Conservation (phyloP, 2,113 vertebrate species). For the Miniopterus natalensis region DNA sequence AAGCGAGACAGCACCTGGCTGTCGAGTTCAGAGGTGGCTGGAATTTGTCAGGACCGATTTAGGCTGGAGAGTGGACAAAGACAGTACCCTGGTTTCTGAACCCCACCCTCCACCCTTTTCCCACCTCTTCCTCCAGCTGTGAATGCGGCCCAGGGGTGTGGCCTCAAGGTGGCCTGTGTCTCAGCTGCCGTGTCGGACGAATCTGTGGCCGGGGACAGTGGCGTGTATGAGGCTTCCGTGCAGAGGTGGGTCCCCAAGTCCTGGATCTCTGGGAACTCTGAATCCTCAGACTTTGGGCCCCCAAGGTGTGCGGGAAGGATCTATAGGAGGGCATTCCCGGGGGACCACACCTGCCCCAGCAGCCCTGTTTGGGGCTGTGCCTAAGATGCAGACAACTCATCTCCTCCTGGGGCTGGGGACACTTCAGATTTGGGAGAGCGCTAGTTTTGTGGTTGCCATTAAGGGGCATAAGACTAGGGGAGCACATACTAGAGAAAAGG, state of each 20-base stretch:
- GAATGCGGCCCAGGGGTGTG: conserved; percentile 84
- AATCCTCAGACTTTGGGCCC: fast-evolving
- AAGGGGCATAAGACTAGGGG: fast-evolving
- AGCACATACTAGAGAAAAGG: background rate
- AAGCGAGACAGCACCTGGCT: background rate
- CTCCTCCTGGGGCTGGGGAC: background rate
- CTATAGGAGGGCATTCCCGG: fast-evolving
- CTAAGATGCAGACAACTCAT: background rate
- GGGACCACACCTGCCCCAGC: background rate
- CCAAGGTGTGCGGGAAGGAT: background rate
- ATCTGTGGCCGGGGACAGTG: conserved; percentile 97
- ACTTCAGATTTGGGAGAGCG: fast-evolving
- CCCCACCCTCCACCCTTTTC: background rate
- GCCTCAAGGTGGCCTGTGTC: conserved; percentile 92
- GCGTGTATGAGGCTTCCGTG: conserved; percentile 95
- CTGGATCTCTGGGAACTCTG: background rate
- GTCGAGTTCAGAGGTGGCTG: background rate
- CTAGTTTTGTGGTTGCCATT: fast-evolving
- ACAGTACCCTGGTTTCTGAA: background rate
- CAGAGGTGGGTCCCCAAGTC: conserved; percentile 89
- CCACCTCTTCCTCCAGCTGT: conserved; percentile 77
- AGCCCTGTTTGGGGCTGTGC: background rate
- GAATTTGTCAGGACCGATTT: background rate
- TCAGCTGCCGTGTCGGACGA: conserved; percentile 97
- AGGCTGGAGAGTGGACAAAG: background rate